Percentiles rank a stretch among this genome's conserved stretches.
These are phyloP conservation scores for Epinephelus malabaricus DNA, from an alignment of 2,797 vertebrate genomes.

Conservation along the genomic window DNA sequence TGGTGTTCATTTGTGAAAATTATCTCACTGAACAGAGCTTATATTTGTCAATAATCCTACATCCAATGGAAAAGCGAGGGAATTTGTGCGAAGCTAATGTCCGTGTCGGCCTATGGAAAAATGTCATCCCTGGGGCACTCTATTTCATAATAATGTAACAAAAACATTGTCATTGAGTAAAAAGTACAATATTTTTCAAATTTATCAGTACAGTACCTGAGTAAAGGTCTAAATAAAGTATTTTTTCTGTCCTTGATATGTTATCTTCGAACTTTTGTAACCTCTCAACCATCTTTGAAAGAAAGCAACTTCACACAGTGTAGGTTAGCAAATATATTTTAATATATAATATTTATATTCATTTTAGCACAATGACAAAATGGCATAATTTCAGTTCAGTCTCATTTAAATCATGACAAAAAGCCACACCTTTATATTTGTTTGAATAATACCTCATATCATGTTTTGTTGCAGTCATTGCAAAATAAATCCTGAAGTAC, in stretches of 20 bases:
- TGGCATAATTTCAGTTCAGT: slow-evolving; percentile 86
- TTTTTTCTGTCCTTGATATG: too few species aligned
- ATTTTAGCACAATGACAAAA: slow-evolving; percentile 89
- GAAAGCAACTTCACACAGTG: slow-evolving; percentile 21
- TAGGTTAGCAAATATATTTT: slow-evolving; percentile 91
- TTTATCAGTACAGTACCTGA: too few species aligned
- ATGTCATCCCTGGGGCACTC: too few species aligned
- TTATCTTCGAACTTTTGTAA: too few species aligned
- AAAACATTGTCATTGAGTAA: background rate
- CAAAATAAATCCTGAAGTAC: slow-evolving; percentile 69
- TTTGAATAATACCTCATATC: slow-evolving; percentile 63
- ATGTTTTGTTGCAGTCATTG: slow-evolving; percentile 67
- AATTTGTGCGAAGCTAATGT: too few species aligned
- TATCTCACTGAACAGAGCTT: too few species aligned
- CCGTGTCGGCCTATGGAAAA: too few species aligned
- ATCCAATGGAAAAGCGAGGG: too few species aligned
- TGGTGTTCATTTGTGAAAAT: too few species aligned
- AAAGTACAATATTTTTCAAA: background rate
- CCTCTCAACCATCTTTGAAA: background rate
- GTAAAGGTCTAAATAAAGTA: too few species aligned
- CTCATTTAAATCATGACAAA: slow-evolving; percentile 85
- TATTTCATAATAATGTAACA: background rate
- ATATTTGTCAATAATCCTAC: too few species aligned
- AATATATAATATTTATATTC: slow-evolving; percentile 89
- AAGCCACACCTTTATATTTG: slow-evolving; percentile 73